phyloP scores from a whole-genome alignment of 2,113 vertebrate species.

The Callipepla californica region DNA sequence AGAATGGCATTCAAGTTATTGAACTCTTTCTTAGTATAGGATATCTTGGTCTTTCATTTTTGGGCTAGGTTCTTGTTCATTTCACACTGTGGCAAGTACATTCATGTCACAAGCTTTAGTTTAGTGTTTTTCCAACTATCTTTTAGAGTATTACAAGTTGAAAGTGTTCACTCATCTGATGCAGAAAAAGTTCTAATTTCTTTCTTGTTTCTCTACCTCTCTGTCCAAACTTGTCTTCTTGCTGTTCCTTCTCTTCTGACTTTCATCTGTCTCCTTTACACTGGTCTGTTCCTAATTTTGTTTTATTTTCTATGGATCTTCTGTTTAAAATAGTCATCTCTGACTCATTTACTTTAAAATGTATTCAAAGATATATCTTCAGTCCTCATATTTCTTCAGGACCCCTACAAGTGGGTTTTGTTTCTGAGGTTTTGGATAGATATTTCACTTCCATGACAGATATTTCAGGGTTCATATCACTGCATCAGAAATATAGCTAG shows the following conservation, averaged over 20 bases:
- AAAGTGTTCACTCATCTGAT: background rate
- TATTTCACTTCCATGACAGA: conserved; percentile 74
- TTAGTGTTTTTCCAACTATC: conserved; percentile 2
- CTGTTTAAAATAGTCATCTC: conserved; percentile 18
- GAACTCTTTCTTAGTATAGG: background rate
- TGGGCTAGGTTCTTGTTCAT: background rate
- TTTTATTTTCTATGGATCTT: conserved; percentile 43
- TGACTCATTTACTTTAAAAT: conserved; percentile 48
- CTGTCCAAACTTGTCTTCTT: background rate
- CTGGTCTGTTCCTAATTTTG: conserved; percentile 48
- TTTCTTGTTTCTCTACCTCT: background rate
- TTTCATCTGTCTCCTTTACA: conserved; percentile 39
- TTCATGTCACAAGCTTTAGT: conserved; percentile 9
- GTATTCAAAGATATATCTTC: conserved; percentile 61
- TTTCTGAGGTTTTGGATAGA: conserved; percentile 70
- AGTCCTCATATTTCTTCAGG: conserved; percentile 59
- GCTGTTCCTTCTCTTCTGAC: conserved; percentile 2
- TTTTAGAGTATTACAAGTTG: background rate
- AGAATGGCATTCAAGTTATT: background rate
- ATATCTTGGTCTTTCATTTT: background rate
- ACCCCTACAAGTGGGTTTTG: conserved; percentile 35
- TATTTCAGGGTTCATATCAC: conserved; percentile 77
- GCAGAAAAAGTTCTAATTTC: background rate
- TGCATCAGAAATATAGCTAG: conserved; percentile 74
- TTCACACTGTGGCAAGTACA: background rate